A percentile compares a stretch with the other conserved stretches of the same genome.
These are phyloP conservation scores for Sigmodon hispidus DNA, from an alignment of 2,113 vertebrate species.

Conservation along the genomic window DNA sequence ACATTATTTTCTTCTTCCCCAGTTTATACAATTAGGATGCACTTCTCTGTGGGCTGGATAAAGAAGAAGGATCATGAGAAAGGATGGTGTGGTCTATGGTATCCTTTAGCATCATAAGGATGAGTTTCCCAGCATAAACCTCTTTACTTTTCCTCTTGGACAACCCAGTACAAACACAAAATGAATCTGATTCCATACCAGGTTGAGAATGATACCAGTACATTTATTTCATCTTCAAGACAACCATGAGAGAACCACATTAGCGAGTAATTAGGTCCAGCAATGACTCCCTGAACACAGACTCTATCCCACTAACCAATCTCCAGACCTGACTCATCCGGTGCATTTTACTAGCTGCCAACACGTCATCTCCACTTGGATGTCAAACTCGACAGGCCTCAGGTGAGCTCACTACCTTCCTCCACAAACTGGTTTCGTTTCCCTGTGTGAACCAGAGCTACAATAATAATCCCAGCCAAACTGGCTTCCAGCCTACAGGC, in stretches of 20 bases:
- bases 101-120: not conserved
- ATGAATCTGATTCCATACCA: not conserved
- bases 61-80: not conserved
- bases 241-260: not conserved
- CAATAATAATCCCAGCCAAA: not conserved
- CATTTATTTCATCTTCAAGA: constrained; percentile 9
- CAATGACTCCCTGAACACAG: constrained; percentile 45
- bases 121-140: not conserved
- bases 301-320: constrained; percentile 27
- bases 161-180: not conserved
- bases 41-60: not conserved
- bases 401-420: constrained; percentile 40
- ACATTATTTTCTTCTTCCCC: constrained; percentile 39
- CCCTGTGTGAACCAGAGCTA: constrained; percentile 22
- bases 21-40: not conserved
- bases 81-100: not conserved
- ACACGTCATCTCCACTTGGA: not conserved
- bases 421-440: constrained; percentile 63
- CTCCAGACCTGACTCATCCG: constrained; percentile 45
- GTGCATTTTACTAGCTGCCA: constrained; percentile 35
- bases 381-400: constrained; percentile 38
- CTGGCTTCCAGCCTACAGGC: not conserved
- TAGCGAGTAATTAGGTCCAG: constrained; percentile 41
- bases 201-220: not conserved
- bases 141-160: not conserved